These are phyloP conservation scores for Crotophaga sulcirostris DNA, from an alignment of 2,113 vertebrate genomes.

Conservation along the genomic window DNA sequence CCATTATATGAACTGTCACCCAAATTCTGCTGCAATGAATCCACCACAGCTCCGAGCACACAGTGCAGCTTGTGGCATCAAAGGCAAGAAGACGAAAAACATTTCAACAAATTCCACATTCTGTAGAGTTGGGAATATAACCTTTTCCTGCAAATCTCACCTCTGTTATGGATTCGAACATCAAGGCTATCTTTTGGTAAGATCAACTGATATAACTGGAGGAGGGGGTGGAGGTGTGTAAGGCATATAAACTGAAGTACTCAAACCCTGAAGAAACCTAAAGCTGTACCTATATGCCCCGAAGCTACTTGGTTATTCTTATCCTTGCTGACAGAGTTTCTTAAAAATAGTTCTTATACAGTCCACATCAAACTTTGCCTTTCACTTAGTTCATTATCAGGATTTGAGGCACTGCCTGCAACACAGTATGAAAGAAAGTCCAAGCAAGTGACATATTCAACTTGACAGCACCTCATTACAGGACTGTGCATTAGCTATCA, in stretches of 20 bases:
- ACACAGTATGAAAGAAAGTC: background rate
- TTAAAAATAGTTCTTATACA: rapidly evolving
- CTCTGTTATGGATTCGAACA: background rate
- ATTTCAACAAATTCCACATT: background rate
- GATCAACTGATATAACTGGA: background rate
- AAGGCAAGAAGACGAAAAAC: background rate
- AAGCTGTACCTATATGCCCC: rapidly evolving
- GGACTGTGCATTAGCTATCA: background rate
- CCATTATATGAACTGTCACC: rapidly evolving
- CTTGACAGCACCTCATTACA: background rate
- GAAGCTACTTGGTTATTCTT: background rate
- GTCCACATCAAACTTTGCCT: background rate
- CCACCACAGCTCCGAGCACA: background rate
- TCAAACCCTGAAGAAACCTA: background rate
- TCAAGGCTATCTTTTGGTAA: background rate
- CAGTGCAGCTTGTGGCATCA: background rate
- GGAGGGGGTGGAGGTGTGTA: rapidly evolving
- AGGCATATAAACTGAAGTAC: background rate
- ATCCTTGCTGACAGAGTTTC: background rate
- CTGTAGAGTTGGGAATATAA: background rate
- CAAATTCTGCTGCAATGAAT: background rate
- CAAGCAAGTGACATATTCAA: background rate
- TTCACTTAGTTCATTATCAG: background rate
- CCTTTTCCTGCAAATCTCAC: background rate
- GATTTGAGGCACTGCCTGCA: background rate